phyloP scores from a whole-genome alignment of 1,140 invertebrate genomes.

The Glossosoma conforme region DNA sequence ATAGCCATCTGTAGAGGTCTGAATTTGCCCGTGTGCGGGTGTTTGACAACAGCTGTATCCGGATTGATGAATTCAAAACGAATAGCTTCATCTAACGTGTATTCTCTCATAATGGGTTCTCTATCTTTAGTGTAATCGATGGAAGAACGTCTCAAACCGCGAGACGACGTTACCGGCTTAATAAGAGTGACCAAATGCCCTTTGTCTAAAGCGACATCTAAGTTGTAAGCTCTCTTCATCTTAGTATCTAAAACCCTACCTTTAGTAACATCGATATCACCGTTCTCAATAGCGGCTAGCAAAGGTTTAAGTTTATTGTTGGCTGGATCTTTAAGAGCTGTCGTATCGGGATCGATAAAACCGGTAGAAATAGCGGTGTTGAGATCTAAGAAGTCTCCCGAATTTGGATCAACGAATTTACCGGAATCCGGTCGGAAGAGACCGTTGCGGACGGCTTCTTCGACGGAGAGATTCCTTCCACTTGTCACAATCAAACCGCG shows the following conservation, averaged over 20 bases:
- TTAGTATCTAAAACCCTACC: constrained; percentile 75
- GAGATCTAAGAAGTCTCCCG: constrained; percentile 66
- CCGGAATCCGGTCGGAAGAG: constrained; percentile 74
- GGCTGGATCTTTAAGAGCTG: constrained; percentile 69
- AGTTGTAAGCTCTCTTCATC: constrained; percentile 64
- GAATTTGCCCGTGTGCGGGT: constrained; percentile 70
- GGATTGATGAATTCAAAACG: constrained; percentile 71
- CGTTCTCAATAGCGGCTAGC: constrained; percentile 69
- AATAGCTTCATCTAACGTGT: constrained; percentile 74
- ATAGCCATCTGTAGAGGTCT: constrained; percentile 67
- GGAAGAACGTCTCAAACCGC: constrained; percentile 51
- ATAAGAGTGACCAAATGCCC: constrained; percentile 68
- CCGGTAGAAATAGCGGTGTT: constrained; percentile 65
- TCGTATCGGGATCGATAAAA: constrained; percentile 71
- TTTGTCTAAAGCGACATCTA: constrained; percentile 69
- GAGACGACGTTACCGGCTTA: constrained; percentile 62
- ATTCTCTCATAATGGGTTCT: constrained; percentile 58
- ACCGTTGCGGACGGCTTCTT: constrained; percentile 71
- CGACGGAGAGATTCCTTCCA: constrained; percentile 64
- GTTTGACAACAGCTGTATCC: constrained; percentile 68
- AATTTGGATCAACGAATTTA: constrained; percentile 70
- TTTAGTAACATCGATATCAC: constrained; percentile 68
- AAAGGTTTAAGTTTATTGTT: constrained; percentile 70
- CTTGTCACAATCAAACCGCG: constrained; percentile 70
- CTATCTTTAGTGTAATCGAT: constrained; percentile 40